phyloP scores from a whole-genome alignment of 2,113 vertebrate species.

The Chaetorhynchus papuensis region DNA sequence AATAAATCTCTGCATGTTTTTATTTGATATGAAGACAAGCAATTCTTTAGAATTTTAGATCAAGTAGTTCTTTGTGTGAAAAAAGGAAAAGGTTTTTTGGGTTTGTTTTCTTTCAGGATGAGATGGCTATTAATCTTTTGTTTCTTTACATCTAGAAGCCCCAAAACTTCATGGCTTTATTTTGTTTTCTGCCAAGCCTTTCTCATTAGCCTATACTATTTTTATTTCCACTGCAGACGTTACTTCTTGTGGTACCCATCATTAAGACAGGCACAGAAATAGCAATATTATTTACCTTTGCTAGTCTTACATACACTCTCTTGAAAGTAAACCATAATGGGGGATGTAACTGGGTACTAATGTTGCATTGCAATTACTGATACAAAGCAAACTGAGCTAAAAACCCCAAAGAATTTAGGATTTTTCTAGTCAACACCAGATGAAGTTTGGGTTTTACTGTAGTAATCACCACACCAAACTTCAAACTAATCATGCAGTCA shows the following conservation, averaged over 20 bases:
- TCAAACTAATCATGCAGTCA: not conserved
- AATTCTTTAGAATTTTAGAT: not conserved
- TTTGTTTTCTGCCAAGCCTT: not conserved
- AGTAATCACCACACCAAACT: not conserved
- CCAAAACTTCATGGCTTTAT: not conserved
- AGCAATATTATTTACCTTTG: not conserved
- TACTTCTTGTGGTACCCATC: not conserved
- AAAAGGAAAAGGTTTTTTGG: not conserved
- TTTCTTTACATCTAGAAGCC: not conserved
- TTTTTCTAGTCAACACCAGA: not conserved
- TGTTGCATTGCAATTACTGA: not conserved
- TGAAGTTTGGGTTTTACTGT: not conserved
- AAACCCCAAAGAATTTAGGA: not conserved
- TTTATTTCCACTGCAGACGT: not conserved
- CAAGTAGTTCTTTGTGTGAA: not conserved
- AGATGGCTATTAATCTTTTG: not conserved
- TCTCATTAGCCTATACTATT: not conserved
- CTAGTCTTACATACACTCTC: not conserved
- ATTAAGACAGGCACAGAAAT: not conserved
- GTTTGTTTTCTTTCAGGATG: not conserved
- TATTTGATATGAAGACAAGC: not conserved
- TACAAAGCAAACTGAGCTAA: not conserved
- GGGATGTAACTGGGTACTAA: not conserved
- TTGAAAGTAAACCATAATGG: not conserved
- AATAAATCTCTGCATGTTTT: not conserved